Percentiles rank a stretch among this genome's conserved stretches.
These are phyloP conservation scores for Laspeyria flexula DNA, from an alignment of 2,888 invertebrate genomes.

Conservation along the genomic window DNA sequence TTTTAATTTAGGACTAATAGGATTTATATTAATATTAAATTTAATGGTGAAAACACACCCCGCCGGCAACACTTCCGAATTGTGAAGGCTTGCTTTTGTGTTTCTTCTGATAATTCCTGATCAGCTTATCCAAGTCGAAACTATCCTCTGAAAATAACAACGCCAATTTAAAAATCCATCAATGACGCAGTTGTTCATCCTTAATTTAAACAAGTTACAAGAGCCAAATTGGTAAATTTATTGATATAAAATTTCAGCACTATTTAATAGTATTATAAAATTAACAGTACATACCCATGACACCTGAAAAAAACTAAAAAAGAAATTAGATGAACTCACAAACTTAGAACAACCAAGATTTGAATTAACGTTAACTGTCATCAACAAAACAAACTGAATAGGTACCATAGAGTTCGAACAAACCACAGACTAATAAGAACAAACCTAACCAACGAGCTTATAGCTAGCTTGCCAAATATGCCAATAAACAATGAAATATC, in stretches of 20 bases:
- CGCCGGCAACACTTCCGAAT: slow-evolving; percentile 67
- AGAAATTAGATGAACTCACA: slow-evolving; percentile 29
- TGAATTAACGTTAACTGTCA: slow-evolving; percentile 49
- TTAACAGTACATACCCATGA: slow-evolving; percentile 59
- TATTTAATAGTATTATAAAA: too few species aligned
- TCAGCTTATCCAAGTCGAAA: slow-evolving; percentile 66
- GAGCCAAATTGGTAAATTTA: too few species aligned
- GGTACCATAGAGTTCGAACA: not conserved
- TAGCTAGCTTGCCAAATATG: too few species aligned
- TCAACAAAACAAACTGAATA: slow-evolving; percentile 15
- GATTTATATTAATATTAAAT: slow-evolving; percentile 21
- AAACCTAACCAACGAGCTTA: too few species aligned
- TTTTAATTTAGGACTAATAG: slow-evolving; percentile 13
- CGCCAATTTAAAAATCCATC: slow-evolving; percentile 1
- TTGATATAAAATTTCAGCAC: too few species aligned
- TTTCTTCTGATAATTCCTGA: slow-evolving; percentile 66
- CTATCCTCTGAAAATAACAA: slow-evolving; percentile 63
- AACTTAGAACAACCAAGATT: slow-evolving; percentile 13
- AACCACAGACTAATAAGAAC: too few species aligned
- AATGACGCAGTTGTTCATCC: not conserved
- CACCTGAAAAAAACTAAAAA: slow-evolving; percentile 59
- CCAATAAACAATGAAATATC: too few species aligned
- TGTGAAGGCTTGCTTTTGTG: slow-evolving; percentile 72
- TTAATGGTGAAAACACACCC: slow-evolving; percentile 60
- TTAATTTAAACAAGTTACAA: not conserved